Base-by-base conservation (phyloP, 2,888 invertebrate genomes). In the Ormia ochracea region DNA sequence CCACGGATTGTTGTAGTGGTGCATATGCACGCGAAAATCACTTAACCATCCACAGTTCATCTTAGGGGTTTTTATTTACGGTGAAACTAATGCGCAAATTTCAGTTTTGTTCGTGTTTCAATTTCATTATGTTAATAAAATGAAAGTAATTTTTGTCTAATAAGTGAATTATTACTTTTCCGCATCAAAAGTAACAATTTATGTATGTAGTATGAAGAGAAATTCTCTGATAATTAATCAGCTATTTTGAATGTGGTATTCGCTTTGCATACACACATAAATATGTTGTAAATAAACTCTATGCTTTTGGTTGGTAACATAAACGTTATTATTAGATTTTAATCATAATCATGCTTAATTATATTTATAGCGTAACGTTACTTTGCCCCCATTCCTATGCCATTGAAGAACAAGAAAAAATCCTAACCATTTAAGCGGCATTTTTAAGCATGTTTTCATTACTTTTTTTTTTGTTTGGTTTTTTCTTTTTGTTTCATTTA, bases 341-440 rank as follows among this genome's bases (percentile, higher is more conserved):
- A 12, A 38, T 14, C 26, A 19, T 45, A 21, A 21, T 19, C n/a
- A 19, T 26, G n/a, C n/a, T 12, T 17, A 12, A 9, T 28, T 1
- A 28, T 14, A 43, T 54, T 38, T 70, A 59, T 36, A 38, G 69
- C 58, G 69, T 70, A 31, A 50, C 59, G n/a, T 41, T 36, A 6
- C 21, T 19, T 45, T n/a, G 12, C 26, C n/a, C n/a, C 19, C 54
- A 17, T 2, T 1, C 23, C 33, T 33, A 14, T 14, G n/a, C 19
- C n/a, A 9, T 10, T 3, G 26, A 23, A 3, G 10, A 58, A 36
- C 1, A 14, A 38, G 14, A 38, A 26, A 66, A n/a, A 41, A 43
- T 6, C 36, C n/a, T 14, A 59, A 50, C n/a, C 28, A 38, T 70
- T 70, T 59, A n/a, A 59, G 70, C 70, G 70, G 70, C 70, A 59